Evolutionary conservation across 2,797 vertebrate species (phyloP).

Genomic region (Chelon labrosus): DNA sequence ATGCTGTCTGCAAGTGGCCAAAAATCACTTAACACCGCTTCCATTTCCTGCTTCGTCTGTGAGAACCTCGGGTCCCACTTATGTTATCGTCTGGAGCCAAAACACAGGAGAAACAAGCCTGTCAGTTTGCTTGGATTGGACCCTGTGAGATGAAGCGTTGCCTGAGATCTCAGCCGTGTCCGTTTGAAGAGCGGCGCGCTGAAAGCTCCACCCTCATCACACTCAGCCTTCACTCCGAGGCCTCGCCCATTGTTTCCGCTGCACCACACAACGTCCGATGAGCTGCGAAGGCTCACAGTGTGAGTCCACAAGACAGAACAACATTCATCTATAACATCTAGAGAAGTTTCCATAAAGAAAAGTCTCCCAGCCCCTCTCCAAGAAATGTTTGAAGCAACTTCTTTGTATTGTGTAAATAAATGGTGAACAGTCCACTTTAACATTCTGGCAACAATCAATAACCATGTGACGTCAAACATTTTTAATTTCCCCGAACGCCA

Average conservation of each 20-base stretch:
- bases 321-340: no score
- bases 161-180: background rate
- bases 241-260: background rate
- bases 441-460: background rate
- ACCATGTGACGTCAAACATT: background rate
- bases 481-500: background rate
- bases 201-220: conserved; percentile 11
- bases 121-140: background rate
- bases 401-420: no score
- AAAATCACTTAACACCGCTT: no score
- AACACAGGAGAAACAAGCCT: no score
- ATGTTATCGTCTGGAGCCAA: background rate
- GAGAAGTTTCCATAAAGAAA: background rate
- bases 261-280: background rate
- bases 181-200: background rate
- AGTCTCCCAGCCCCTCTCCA: no score
- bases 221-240: conserved; percentile 12
- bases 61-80: background rate
- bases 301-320: background rate
- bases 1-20: no score
- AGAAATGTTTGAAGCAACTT: no score
- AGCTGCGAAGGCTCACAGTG: background rate
- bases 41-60: no score
- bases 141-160: conserved; percentile 13
- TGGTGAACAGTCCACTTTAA: background rate